phyloP scores from a whole-genome alignment of 2,888 invertebrate species.

The Philaethria dido region DNA sequence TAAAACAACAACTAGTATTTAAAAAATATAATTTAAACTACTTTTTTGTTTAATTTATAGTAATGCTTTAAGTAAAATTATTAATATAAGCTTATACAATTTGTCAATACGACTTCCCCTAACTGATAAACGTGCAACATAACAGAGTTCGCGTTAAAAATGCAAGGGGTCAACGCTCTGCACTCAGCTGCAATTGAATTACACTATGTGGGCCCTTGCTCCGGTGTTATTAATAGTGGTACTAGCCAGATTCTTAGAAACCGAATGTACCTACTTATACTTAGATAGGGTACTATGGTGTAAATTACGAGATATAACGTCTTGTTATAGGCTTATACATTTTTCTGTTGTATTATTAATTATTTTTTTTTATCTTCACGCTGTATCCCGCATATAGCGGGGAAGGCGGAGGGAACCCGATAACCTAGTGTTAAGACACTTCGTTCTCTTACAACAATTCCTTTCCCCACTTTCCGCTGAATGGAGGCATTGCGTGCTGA shows the following conservation, averaged over 20 bases:
- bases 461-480: too few relatives aligned
- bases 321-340: not conserved
- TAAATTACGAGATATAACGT: not conserved
- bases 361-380: too few relatives aligned
- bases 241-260: slow-evolving; percentile 30
- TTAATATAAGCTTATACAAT: slow-evolving; percentile 9
- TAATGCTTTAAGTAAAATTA: not conserved
- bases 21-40: too few relatives aligned
- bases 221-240: slow-evolving; percentile 40
- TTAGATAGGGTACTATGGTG: not conserved
- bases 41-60: too few relatives aligned
- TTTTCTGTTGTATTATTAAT: not conserved
- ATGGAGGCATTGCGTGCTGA: too few relatives aligned
- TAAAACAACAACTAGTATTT: too few relatives aligned
- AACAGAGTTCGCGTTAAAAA: slow-evolving; percentile 34
- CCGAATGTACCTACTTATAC: not conserved
- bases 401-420: too few relatives aligned
- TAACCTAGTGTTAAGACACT: too few relatives aligned
- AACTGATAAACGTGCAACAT: slow-evolving; percentile 11
- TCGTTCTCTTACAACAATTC: too few relatives aligned
- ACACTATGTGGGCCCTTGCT: slow-evolving; percentile 40
- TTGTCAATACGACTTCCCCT: slow-evolving; percentile 5
- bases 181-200: slow-evolving; percentile 39
- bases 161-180: slow-evolving; percentile 41
- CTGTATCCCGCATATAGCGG: too few relatives aligned